A percentile compares a stretch with the other conserved stretches of the same genome.
phyloP scores from a whole-genome alignment of 2,113 vertebrate species.

The Rhinolophus sinicus region DNA sequence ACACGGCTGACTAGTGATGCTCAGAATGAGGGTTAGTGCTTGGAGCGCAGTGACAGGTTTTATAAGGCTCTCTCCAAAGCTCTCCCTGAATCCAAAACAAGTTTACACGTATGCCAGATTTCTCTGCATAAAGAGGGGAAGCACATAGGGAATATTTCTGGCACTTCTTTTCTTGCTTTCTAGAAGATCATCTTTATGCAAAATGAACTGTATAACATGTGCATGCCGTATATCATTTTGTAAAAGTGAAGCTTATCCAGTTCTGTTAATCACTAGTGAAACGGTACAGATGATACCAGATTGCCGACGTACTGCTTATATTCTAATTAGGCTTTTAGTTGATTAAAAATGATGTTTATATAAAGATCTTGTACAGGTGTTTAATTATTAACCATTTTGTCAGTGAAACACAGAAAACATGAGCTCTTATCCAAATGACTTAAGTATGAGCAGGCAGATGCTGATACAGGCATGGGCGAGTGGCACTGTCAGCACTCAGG shows the following conservation, averaged over 20 bases:
- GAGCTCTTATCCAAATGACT: constrained; percentile 54
- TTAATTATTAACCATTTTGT: constrained; percentile 56
- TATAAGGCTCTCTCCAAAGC: constrained; percentile 17
- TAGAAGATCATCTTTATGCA: constrained; percentile 37
- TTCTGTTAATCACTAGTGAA: constrained; percentile 41
- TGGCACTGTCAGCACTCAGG: constrained; percentile 5
- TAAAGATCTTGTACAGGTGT: constrained; percentile 33
- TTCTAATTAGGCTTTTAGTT: constrained; percentile 30
- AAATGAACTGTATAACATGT: not conserved
- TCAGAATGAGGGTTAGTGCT: not conserved
- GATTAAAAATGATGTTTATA: constrained; percentile 62
- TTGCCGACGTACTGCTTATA: constrained; percentile 17
- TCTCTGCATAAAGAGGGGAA: constrained; percentile 15
- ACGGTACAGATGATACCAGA: constrained; percentile 48
- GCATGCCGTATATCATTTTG: constrained; percentile 22
- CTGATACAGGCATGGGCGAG: not conserved
- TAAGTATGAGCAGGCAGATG: not conserved
- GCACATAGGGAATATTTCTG: not conserved
- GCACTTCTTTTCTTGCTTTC: constrained; percentile 33
- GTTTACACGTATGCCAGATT: not conserved
- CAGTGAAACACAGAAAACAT: constrained; percentile 60
- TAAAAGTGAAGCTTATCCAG: constrained; percentile 20
- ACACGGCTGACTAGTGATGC: not conserved
- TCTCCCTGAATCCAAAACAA: constrained; percentile 28
- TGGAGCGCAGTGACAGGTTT: not conserved